A percentile compares a stretch with the other conserved stretches of the same genome.
phyloP scores from a whole-genome alignment of 2,113 vertebrate species.

The Callorhinus ursinus region DNA sequence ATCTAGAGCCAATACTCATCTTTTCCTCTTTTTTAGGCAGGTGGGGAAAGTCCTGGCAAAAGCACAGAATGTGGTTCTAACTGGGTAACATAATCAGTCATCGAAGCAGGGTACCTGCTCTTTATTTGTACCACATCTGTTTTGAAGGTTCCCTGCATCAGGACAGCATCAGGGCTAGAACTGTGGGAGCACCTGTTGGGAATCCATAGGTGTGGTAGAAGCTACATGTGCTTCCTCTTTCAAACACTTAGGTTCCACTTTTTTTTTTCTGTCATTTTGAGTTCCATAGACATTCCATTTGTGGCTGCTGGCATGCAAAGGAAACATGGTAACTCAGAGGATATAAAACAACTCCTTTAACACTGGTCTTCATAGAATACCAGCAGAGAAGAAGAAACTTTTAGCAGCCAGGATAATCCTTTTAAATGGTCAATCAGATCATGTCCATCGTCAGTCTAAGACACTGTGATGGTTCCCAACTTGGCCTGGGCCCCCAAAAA shows the following conservation, averaged over 20 bases:
- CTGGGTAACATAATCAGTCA: background rate
- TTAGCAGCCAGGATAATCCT: background rate
- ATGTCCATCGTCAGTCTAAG: background rate
- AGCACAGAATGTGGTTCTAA: background rate
- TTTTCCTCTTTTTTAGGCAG: background rate
- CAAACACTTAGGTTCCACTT: background rate
- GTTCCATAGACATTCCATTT: background rate
- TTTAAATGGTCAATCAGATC: background rate
- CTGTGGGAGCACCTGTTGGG: background rate
- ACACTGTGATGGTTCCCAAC: background rate
- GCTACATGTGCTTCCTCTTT: background rate
- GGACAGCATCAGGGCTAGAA: background rate
- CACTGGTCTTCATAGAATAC: background rate
- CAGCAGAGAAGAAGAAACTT: background rate
- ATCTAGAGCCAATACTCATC: background rate
- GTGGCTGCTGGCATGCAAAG: background rate
- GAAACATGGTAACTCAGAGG: background rate
- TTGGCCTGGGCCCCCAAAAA: background rate
- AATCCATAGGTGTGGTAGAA: background rate
- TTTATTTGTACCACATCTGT: background rate
- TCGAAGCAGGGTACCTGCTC: background rate
- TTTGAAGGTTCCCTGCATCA: background rate
- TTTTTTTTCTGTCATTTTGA: background rate
- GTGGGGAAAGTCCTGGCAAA: background rate
- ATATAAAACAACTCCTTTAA: background rate